Percentiles rank a stretch among this genome's conserved stretches.
phyloP scores from a whole-genome alignment of 2,113 vertebrate species.

The Thamnophis sirtalis region DNA sequence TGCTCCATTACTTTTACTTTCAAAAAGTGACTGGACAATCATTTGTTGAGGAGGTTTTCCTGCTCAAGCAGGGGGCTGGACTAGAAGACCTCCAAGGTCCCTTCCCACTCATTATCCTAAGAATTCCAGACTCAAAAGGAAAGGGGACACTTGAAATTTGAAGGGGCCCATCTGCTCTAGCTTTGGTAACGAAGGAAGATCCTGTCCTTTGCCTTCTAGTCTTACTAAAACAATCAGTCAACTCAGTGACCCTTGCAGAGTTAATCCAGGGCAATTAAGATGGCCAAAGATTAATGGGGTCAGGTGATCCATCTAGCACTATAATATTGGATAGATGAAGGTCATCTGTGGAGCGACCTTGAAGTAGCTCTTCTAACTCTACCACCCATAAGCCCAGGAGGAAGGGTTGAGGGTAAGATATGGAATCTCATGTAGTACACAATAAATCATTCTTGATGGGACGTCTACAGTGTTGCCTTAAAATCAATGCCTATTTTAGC shows the following conservation, averaged over 20 bases:
- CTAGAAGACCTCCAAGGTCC: not conserved
- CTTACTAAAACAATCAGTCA: not conserved
- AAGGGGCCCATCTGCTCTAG: not conserved
- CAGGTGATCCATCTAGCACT: not conserved
- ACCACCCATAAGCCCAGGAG: not conserved
- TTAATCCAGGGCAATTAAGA: constrained; percentile 2
- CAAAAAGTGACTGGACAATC: not conserved
- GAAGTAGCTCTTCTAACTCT: not conserved
- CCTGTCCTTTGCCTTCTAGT: not conserved
- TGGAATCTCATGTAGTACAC: constrained; percentile 1
- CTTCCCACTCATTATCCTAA: not conserved
- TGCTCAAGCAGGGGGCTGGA: not conserved
- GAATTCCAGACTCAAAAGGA: not conserved
- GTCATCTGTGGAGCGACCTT: not conserved
- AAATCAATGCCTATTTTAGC: not conserved
- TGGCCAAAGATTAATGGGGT: not conserved
- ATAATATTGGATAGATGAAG: constrained; percentile 5
- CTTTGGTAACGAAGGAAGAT: not conserved
- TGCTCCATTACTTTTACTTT: not conserved
- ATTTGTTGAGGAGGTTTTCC: too few relatives aligned
- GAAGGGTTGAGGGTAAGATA: not conserved
- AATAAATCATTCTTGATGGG: constrained; percentile 1
- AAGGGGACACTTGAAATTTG: not conserved
- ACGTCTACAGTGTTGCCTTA: not conserved
- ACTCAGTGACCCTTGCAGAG: not conserved